Evolutionary conservation across 2,113 vertebrate genomes (phyloP), one percentile per base, ranked within the genome.

Genomic region (Heloderma charlesbogerti): DNA sequence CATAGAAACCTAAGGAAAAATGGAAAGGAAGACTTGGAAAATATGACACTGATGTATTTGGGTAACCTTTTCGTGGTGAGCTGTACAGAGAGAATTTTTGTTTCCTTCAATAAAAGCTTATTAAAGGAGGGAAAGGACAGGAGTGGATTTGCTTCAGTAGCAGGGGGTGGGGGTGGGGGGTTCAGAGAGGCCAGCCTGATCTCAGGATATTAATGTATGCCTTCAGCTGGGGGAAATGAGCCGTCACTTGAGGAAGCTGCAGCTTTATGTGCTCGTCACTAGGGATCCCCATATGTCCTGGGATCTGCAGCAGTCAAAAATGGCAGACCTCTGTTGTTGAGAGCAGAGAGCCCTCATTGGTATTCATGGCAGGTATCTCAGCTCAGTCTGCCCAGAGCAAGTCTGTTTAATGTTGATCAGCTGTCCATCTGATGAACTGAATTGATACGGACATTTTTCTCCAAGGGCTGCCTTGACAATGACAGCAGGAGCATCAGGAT

Each of bases 221-320:
- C 96, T 98, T 98, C 97, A 97, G 94, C 95, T 94, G 48, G 94
- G 92, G 96, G 96, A 98, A 98, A 98, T 98, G 97, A 98, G 97
- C 97, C 97, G 0, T 96, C 71, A 85, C 97, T 93, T 89, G 95
- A 96, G 95, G 94, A 96, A 92, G 95, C 97, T 95, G 97, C 95
- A 96, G 96, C 96, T 96, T 97, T 97, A 92, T 95, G 95, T 95
- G 95, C 96, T 97, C 96, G 92, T 98, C 97, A 96, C 97, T 96
- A 97, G 97, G 97, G 97, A 97, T 98, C 97, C 97, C 97, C 96
- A 97, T 97, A 96, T 98, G 96, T 97, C 97, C 96, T 94, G 96
- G 96, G 97, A 97, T 95, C 96, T 93, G 91, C 93, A 31, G 77
- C 95, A 94, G 94, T 93, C 90, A 92, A 95, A 94, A 93, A 95